Evolutionary conservation across 2,113 vertebrate species (phyloP).

Genomic region (Daphoenositta chrysoptera): DNA sequence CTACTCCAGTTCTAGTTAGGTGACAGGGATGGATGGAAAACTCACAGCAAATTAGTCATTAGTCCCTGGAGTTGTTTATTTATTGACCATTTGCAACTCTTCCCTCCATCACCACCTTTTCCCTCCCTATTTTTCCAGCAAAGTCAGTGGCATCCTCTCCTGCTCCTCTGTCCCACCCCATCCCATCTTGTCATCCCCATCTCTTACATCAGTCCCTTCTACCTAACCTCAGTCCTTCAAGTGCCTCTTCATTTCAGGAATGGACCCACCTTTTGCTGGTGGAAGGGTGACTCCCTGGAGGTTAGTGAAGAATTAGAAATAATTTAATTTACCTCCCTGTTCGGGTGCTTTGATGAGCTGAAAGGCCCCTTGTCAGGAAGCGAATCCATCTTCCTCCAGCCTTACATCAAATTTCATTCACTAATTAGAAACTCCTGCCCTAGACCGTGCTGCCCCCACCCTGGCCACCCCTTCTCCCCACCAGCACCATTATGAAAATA

Average conservation of each 20-base stretch:
- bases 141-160: neutral
- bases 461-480: neutral
- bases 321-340: conserved; percentile 67
- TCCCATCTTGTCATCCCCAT: neutral
- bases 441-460: neutral
- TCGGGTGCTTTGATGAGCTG: conserved; percentile 51
- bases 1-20: neutral
- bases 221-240: conserved; percentile 8
- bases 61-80: neutral
- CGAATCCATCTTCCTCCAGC: conserved; percentile 65
- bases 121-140: neutral
- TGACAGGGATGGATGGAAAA: neutral
- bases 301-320: conserved; percentile 65
- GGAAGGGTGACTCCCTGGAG: conserved; percentile 60
- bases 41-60: neutral
- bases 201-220: neutral
- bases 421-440: conserved; percentile 72
- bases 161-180: neutral
- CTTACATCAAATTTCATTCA: conserved; percentile 71
- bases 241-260: conserved; percentile 5
- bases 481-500: conserved; percentile 70
- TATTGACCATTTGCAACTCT: neutral
- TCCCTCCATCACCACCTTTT: neutral
- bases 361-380: conserved; percentile 65
- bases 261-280: neutral